Conservation (phyloP, 2,113 vertebrate genomes). For the Neotragus moschatus region DNA sequence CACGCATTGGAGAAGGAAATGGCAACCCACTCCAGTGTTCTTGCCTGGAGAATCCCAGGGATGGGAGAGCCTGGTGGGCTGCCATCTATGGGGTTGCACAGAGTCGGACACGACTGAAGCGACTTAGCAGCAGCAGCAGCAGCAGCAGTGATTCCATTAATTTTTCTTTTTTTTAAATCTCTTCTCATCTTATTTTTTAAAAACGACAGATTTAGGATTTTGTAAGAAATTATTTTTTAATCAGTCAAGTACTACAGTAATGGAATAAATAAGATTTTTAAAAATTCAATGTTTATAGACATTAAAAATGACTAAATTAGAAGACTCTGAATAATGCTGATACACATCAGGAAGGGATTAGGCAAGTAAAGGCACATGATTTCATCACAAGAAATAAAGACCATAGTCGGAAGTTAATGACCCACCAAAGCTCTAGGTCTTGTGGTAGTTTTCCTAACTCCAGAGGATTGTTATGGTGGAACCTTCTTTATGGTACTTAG, state of each 20-base stretch:
- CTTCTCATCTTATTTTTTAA: constrained; percentile 66
- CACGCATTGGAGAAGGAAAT: too few species aligned
- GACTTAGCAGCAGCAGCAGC: too few species aligned
- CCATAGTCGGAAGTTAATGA: constrained; percentile 44
- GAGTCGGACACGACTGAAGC: neutral
- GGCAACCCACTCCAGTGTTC: neutral
- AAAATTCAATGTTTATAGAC: constrained; percentile 76
- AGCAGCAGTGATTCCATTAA: too few species aligned
- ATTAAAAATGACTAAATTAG: constrained; percentile 72
- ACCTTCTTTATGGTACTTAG: constrained; percentile 34
- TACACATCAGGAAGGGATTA: constrained; percentile 51
- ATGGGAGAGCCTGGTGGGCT: neutral
- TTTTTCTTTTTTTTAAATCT: neutral
- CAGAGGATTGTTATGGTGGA: neutral
- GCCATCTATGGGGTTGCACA: neutral
- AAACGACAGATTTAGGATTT: constrained; percentile 73
- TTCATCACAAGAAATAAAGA: constrained; percentile 78
- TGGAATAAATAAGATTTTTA: constrained; percentile 73
- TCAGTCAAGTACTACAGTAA: constrained; percentile 70
- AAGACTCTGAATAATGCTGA: constrained; percentile 64
- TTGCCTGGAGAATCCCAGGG: neutral
- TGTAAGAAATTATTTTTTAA: constrained; percentile 73
- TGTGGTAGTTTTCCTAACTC: constrained; percentile 55
- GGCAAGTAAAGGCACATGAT: constrained; percentile 67
- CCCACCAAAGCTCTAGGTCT: constrained; percentile 44